Evolutionary conservation across 1,140 invertebrate species (phyloP), one percentile per base, ranked within the genome.

Genomic region (Apolygus lucorum): DNA sequence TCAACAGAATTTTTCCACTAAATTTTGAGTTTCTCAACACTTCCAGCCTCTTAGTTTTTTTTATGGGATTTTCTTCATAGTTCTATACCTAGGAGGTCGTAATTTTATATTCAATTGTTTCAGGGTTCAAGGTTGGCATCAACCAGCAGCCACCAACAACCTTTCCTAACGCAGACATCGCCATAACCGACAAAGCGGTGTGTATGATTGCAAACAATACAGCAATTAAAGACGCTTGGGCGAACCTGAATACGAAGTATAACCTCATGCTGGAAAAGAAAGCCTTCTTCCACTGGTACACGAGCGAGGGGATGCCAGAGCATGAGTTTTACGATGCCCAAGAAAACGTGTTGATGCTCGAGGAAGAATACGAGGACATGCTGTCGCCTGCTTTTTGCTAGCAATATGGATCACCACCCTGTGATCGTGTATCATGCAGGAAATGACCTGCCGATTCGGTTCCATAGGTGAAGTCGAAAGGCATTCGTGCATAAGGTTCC

Each of bases 281-380:
- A 72, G 90, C 90, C 52, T 93, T 92, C 76, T 88, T 92, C 24
- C 90, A 92, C 77, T 93, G 90, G 90, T 90, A 90, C 76, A 88
- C 91, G 22, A 88, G 89, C 71, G 90, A 93, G 82, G 90, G 90
- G 77, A 91, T 92, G 89, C 89, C 92, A 78, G 88, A 91, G 78
- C 88, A 88, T 54, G 90, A 92, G 79, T 93, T 93, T 81, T 88
- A 85, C 1, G 91, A 93, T 78, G 91, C 91, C 62, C 85, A 90
- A 75, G 91, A 94, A 80, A 90, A 93, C 84, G 80, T 92, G 75
- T 90, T 90, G 54, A 89, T 89, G 14, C 81, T 92, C 2, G 88
- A 92, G 81, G 91, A 90, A 78, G 90, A 93, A 78, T 92, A 92
- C 68, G 52, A 71, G n/a, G n/a, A n/a, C n/a, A n/a, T n/a, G n/a